Base-by-base conservation (phyloP, 2,113 vertebrate species). In the Colossoma macropomum region DNA sequence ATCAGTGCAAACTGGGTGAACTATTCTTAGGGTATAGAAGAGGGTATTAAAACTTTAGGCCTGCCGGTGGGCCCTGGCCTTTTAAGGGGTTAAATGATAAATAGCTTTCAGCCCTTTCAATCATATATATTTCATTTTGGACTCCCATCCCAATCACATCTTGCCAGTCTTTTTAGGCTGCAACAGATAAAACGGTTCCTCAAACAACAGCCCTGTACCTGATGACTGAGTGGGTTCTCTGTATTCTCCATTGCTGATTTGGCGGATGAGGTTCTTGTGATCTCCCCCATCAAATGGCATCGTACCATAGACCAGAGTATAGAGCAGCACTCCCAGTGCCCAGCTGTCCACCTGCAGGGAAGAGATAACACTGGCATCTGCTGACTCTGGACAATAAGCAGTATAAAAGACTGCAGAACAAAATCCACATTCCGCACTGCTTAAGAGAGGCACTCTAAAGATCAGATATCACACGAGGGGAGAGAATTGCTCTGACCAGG, bases 281-380 rank as follows among this genome's bases (percentile, higher is more conserved):
- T 99, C 96, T 1, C 97, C 97, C 82, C 98, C 98, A 89, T 99
- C 98, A 82, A 99, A 99, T 32, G 98, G 98, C 98, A 99, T 99
- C 0, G 96, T 98, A 89, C 98, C 98, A 50, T 99, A 99, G 84
- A 99, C 96, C 81, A 99, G 94, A 60, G 97, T 98, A 87, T 99
- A 99, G 90, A 99, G 96, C 90, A 99, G 93, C 76, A 99, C 98
- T 48, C 98, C 98, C 8, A 99, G 94, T 83, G 98, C 98, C 98
- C 98, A 99, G 94, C 97, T 99, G 93, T 99, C 98, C 90, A 99
- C 98, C 98, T 99, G 92, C 45, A 41, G 48, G 45, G 28, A 52
- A 52, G 17, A 74, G 78, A 86, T 69, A 80, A 86, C 28, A 80
- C 41, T 56, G 56, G 50, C 32, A 82, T 77, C 50, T 84, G 16